Base-by-base conservation (phyloP, 2,888 invertebrate genomes). In the Strigamia maritima region DNA sequence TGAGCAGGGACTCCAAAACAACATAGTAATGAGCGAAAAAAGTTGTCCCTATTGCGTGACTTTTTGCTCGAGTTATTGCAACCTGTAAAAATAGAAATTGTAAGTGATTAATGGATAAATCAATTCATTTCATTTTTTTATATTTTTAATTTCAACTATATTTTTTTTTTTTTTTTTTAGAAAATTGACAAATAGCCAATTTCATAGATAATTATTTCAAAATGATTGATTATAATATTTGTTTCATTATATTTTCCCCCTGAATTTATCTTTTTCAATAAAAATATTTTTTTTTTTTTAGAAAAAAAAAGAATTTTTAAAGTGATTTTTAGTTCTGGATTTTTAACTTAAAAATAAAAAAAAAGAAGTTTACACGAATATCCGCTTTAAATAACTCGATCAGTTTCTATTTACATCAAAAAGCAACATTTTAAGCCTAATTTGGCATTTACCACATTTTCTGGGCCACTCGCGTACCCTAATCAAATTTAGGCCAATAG, bases 21-120 rank as follows among this genome's bases (percentile, higher is more conserved):
- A 87, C 94, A 94, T 82, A 95, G 88, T 84, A 96, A 88, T 80
- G 95, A 93, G 83, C 94, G 93, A 83, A 97, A 88, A 85, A 97
- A 92, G 82, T 65, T 65, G 22, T 94, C 91, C 81, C 94, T 87
- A 82, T 85, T 85, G 83, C 87, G 88, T 82, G 86, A 88, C 86
- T 90, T 91, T 87, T 89, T 89, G 38, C 38, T 31, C 24, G 75
- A 28, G 31, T 75, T 31, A 38, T 75, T 75, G 28, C 28, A 75
- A 35, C 31, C 38, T 75, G n/a, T 24, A 75, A 75, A 75, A 75
- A 26, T 35, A 75, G 28, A 75, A 31, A 75, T 31, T 24, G 12
- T 12, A 75, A 31, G 12, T 16, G 14, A 19, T n/a, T 16, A n/a
- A 26, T 19, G 1, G 31, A 3, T 31, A 19, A 14, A 75, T 28